Percentiles rank a stretch among this genome's conserved stretches.
Conservation (phyloP, 2,113 vertebrate species). For the Anoplopoma fimbria region DNA sequence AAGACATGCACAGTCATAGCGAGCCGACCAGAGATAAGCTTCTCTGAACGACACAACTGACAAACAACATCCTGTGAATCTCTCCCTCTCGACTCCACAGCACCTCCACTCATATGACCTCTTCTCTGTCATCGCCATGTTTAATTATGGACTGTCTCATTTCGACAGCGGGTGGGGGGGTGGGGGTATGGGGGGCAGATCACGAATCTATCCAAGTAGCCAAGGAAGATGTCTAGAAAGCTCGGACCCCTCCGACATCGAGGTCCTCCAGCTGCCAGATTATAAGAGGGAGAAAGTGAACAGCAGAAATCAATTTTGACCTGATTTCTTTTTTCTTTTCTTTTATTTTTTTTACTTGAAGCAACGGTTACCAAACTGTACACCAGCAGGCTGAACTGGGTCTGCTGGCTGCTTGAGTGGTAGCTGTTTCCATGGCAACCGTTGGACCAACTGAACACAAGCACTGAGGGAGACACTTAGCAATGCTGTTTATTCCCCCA, state of each 20-base stretch:
- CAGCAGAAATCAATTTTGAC: conserved; percentile 58
- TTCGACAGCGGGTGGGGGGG: conserved; percentile 43
- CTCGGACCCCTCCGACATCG: neutral
- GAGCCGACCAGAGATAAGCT: conserved; percentile 73
- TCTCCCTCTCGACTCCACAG: conserved; percentile 33
- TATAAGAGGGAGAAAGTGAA: conserved; percentile 44
- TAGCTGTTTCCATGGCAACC: conserved; percentile 82
- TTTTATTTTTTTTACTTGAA: conserved; percentile 24
- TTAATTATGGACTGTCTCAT: conserved; percentile 70
- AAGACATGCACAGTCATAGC: conserved; percentile 65
- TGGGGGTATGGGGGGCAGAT: conserved; percentile 50
- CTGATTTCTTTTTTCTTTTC: conserved; percentile 37
- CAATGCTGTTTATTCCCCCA: conserved; percentile 75
- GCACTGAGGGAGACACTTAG: conserved; percentile 77
- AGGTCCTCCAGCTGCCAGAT: conserved; percentile 8
- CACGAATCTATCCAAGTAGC: conserved; percentile 15
- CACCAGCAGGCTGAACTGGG: conserved; percentile 56
- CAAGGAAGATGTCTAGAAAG: conserved; percentile 16
- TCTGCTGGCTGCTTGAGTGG: conserved; percentile 69
- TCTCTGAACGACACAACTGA: conserved; percentile 62
- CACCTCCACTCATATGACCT: conserved; percentile 68
- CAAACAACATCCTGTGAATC: conserved; percentile 67
- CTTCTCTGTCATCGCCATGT: conserved; percentile 57
- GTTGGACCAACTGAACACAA: conserved; percentile 67
- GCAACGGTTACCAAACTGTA: conserved; percentile 57